A percentile compares a stretch with the other conserved stretches of the same genome.
Evolutionary conservation across 2,113 vertebrate species (phyloP).

Genomic region (Gracilinanus agilis): DNA sequence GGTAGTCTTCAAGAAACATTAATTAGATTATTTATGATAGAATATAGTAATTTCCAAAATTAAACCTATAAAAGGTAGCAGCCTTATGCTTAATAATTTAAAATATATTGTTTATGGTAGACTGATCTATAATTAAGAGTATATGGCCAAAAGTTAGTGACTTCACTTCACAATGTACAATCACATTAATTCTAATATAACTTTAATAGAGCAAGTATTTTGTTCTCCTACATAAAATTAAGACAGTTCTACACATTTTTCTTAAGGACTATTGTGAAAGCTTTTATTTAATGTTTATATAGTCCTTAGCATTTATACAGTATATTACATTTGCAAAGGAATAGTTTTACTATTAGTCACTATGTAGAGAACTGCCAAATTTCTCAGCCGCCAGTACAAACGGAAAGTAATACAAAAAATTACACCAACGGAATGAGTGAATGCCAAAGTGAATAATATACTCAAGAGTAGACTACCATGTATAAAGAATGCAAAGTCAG

Average conservation of each 20-base stretch:
- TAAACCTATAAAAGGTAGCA: neutral
- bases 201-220: constrained; percentile 46
- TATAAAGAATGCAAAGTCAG: constrained; percentile 73
- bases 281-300: constrained; percentile 78
- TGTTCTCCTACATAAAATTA: constrained; percentile 65
- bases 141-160: neutral
- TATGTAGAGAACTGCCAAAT: constrained; percentile 72
- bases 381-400: constrained; percentile 75
- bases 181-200: neutral
- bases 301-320: constrained; percentile 76
- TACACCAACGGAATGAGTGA: constrained; percentile 66
- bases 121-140: neutral
- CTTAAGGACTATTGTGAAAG: constrained; percentile 68
- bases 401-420: constrained; percentile 72
- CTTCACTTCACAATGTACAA: neutral
- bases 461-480: constrained; percentile 63
- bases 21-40: neutral
- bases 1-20: too few species aligned
- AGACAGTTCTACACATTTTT: constrained; percentile 55
- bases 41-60: neutral
- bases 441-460: constrained; percentile 71
- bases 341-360: constrained; percentile 78
- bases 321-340: constrained; percentile 76
- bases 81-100: neutral
- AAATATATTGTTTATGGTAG: neutral